phyloP scores from a whole-genome alignment of 2,888 invertebrate genomes.

The Ecliptopera silaceata region DNA sequence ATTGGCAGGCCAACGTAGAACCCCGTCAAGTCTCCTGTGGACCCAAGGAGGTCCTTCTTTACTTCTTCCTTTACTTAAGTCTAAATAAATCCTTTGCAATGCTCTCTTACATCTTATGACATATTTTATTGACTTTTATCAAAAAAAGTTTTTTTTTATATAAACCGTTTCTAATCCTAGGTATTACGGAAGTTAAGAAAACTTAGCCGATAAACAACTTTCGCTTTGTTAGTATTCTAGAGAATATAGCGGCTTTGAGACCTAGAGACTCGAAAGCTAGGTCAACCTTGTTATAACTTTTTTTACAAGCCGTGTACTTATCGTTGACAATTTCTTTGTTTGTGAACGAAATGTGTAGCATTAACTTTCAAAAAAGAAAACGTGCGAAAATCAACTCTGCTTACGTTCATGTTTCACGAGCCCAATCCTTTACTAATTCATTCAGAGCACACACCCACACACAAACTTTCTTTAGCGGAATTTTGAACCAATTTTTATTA shows the following conservation, averaged over 20 bases:
- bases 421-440: slow-evolving; percentile 29
- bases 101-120: no score
- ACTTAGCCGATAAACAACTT: not conserved
- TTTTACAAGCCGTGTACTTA: not conserved
- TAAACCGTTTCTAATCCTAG: no score
- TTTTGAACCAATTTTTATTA: slow-evolving; percentile 22
- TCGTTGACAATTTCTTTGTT: slow-evolving; percentile 13
- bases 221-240: slow-evolving; percentile 3
- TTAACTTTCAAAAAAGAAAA: slow-evolving; percentile 35
- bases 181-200: not conserved
- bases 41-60: no score
- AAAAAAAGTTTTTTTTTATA: no score
- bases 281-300: not conserved
- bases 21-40: no score
- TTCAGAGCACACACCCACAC: slow-evolving; percentile 34
- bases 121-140: no score
- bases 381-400: slow-evolving; percentile 31
- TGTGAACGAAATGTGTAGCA: not conserved
- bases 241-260: not conserved
- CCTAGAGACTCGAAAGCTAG: slow-evolving; percentile 4
- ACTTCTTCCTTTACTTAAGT: no score
- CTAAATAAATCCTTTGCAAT: no score
- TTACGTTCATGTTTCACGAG: slow-evolving; percentile 50
- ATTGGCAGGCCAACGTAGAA: no score
- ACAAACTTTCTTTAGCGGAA: slow-evolving; percentile 40